Evolutionary conservation across 2,888 invertebrate genomes (phyloP), one percentile per base, ranked within the genome.

Genomic region (Ophioninae sp.): DNA sequence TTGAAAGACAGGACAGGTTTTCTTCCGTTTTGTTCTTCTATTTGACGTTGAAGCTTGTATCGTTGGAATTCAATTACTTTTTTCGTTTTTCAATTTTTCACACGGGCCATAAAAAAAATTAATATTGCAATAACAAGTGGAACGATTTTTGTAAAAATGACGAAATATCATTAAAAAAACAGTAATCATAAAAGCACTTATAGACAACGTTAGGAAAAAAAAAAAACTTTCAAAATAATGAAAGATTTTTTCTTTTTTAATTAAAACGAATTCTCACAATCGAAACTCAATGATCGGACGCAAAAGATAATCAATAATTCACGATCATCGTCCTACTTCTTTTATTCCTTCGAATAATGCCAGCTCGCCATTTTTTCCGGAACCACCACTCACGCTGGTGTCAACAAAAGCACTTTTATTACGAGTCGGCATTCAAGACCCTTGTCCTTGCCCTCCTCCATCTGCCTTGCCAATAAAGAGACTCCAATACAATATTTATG

Each of bases 1-100:
- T 22, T 65, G 51, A 76, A 64, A 79, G 59, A 79, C 69, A 44
- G 13, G 51, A 79, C 68, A 2, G 10, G 2, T 56, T 37, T 58
- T 17, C 5, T 17, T 58, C 22, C 30, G n/a, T 8, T 56, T 76
- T 17, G 13, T 37, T 20, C 17, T 56, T 39, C 17, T 22, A 6
- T 22, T 41, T 37, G 20, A 59, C 41, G 22, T 39, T 39, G 20
- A n/a, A 51, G 20, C 37, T 17, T 63, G 23, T 17, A 17, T 59
- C 20, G 6, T 51, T 39, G 3, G 30, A 30, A 30, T 3, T 1
- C 30, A 30, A 30, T 30, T 1, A 30, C 30, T 30, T 30, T 30
- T 30, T 30, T 30, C 1, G 30, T 3, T 30, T 30, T 30, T 30
- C 30, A 30, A 30, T 30, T 30, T 30, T 30, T 30, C 30, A 3